Evolutionary conservation across 1,140 invertebrate genomes (phyloP), one percentile per base, ranked within the genome.

Genomic region (Brachionus rubens): DNA sequence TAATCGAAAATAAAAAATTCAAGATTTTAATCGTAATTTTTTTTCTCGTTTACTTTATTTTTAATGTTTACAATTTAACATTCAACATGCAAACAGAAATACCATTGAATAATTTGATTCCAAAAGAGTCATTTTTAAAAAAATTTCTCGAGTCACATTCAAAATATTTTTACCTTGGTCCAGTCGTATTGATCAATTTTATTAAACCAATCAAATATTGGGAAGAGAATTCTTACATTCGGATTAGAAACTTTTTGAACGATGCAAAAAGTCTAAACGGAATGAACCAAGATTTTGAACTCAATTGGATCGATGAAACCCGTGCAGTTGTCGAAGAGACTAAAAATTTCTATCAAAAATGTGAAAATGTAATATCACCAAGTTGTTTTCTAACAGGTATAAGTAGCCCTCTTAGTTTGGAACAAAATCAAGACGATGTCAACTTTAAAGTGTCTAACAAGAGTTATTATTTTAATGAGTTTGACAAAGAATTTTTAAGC

Each of bases 181-280:
- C 68, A 0, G 68, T 72, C 6, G 68, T 50, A 16, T 50, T 54
- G 33, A 16, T 72, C 1, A 72, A 72, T 41, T 72, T 72, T 72
- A 28, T 72, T n/a, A 47, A 48, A 3, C 68, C 68, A 0, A 19
- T 72, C 19, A 30, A 72, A 21, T 72, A 50, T 26, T 50, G 50
- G 46, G n/a, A 72, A 1, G 12, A 30, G 5, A n/a, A 33, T 30
- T 19, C 30, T 2, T 48, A 72, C 3, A 2, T 41, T 5, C 48
- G 26, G 3, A 7, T 72, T 12, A 7, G 14, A 1, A 40, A 21
- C 24, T 54, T 72, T 26, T 21, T 50, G 12, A n/a, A 54, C 19
- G 46, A 72, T 12, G 24, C 19, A 19, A 72, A 54, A 72, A 72
- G n/a, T 3, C 28, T 72, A 5, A 47, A 47, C 7, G 68, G 68